These are phyloP conservation scores for Microtus richardsoni DNA, from an alignment of 2,113 vertebrate species.

Conservation along the genomic window DNA sequence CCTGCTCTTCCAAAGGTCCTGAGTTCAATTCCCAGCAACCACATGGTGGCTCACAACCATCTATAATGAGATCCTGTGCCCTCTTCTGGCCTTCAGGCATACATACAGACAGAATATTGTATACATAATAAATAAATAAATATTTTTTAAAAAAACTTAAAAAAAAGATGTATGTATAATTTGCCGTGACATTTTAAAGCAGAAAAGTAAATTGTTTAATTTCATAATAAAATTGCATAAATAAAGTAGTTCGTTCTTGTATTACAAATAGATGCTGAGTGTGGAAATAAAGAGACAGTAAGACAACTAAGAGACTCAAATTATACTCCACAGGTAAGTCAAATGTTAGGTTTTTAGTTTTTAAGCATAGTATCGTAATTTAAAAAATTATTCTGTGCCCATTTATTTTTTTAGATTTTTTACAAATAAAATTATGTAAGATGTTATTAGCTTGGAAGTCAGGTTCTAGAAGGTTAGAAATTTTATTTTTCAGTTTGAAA, in stretches of 20 bases:
- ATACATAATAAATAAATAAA: no score
- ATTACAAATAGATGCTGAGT: constrained; percentile 77
- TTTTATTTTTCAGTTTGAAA: constrained; percentile 58
- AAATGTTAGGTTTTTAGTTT: constrained; percentile 59
- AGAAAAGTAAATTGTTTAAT: constrained; percentile 49
- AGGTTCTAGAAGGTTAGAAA: background rate
- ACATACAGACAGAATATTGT: no score
- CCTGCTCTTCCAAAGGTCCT: no score
- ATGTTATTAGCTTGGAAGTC: constrained; percentile 27
- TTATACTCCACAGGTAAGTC: constrained; percentile 82
- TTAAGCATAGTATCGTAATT: constrained; percentile 37
- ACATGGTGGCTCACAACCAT: no score
- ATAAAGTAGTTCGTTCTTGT: constrained; percentile 63
- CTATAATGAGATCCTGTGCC: no score
- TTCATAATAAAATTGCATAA: constrained; percentile 58
- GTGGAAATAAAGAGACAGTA: constrained; percentile 65
- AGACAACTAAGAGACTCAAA: constrained; percentile 73
- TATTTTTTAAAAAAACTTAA: no score
- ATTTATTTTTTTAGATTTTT: constrained; percentile 54
- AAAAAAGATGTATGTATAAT: background rate
- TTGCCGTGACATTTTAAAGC: constrained; percentile 41
- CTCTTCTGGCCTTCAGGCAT: no score
- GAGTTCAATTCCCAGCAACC: no score
- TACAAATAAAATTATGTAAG: constrained; percentile 47
- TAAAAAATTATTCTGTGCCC: constrained; percentile 21